phyloP scores from a whole-genome alignment of 1,140 invertebrate genomes.

The Zelostemma sp. region DNA sequence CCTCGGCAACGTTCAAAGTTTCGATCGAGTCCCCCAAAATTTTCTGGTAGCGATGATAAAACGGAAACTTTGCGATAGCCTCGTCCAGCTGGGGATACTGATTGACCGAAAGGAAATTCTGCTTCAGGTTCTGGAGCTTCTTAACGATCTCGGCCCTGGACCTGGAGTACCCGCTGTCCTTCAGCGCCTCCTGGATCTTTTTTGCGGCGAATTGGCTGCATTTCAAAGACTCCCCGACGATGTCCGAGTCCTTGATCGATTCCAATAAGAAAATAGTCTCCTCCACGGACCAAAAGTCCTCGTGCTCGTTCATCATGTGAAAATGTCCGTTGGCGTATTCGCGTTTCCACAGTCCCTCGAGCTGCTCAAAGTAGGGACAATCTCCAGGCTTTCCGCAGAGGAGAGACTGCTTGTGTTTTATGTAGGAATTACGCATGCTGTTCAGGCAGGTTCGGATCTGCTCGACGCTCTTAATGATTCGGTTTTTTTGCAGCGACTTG shows the following conservation, averaged over 20 bases:
- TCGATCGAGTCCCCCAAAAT: conserved; percentile 24
- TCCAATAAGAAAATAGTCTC: conserved; percentile 51
- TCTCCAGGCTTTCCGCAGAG: conserved; percentile 22
- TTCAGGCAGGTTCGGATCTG: conserved; percentile 41
- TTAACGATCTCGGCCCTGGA: conserved; percentile 37
- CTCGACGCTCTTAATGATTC: conserved; percentile 34
- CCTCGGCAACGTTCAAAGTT: neutral
- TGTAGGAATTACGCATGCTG: conserved; percentile 43
- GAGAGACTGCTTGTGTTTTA: conserved; percentile 35
- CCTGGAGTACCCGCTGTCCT: conserved; percentile 45
- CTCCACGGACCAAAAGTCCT: conserved; percentile 48
- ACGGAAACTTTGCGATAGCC: conserved; percentile 49
- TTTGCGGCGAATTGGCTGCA: conserved; percentile 22
- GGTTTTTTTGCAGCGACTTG: conserved; percentile 28
- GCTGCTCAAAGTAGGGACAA: conserved; percentile 36
- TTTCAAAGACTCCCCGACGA: conserved; percentile 27
- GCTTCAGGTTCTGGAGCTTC: conserved; percentile 44
- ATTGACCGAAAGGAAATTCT: conserved; percentile 37
- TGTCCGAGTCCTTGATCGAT: conserved; percentile 39
- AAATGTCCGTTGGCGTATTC: conserved; percentile 29
- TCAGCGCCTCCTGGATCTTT: conserved; percentile 38
- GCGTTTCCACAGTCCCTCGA: conserved; percentile 43
- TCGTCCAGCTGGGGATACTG: conserved; percentile 23
- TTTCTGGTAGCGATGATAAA: conserved; percentile 46
- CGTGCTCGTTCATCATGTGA: conserved; percentile 11